These are phyloP conservation scores for Mormyrus proboscirostris DNA, from an alignment of 2,797 vertebrate genomes.

Conservation along the genomic window DNA sequence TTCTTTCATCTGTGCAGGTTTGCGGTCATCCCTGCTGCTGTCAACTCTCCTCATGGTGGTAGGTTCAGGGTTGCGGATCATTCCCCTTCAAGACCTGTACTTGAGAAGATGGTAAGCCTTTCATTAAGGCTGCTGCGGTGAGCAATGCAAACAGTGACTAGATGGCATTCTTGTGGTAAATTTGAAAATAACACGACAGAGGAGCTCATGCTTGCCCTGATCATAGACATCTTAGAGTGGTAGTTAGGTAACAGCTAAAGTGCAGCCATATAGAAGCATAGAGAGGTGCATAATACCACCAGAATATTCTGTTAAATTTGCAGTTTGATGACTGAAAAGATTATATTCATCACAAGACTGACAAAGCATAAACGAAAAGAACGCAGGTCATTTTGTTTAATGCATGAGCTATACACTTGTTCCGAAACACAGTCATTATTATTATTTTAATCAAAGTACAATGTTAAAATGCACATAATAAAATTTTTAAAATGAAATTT, in stretches of 20 bases:
- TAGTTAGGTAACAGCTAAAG: background rate
- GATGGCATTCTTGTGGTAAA: background rate
- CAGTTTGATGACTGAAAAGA: background rate
- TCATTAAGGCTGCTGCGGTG: background rate
- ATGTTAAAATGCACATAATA: background rate
- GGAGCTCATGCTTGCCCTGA: background rate
- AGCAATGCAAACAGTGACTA: background rate
- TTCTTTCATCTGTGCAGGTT: conserved; percentile 58
- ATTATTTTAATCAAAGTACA: background rate
- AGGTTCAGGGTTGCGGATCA: conserved; percentile 74
- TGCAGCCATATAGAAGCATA: background rate
- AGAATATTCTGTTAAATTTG: background rate
- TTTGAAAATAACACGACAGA: background rate
- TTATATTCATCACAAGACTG: background rate
- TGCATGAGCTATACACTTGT: background rate
- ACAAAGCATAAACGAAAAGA: background rate
- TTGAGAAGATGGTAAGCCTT: conserved; percentile 79
- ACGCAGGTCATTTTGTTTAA: background rate
- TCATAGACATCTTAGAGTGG: background rate
- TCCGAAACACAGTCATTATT: background rate
- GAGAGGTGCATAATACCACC: background rate
- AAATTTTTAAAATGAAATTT: background rate
- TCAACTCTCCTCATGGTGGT: conserved; percentile 82
- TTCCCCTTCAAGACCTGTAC: conserved; percentile 71
- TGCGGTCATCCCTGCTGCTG: conserved; percentile 81